phyloP scores from a whole-genome alignment of 2,888 invertebrate genomes.

The Monochamus alternatus region DNA sequence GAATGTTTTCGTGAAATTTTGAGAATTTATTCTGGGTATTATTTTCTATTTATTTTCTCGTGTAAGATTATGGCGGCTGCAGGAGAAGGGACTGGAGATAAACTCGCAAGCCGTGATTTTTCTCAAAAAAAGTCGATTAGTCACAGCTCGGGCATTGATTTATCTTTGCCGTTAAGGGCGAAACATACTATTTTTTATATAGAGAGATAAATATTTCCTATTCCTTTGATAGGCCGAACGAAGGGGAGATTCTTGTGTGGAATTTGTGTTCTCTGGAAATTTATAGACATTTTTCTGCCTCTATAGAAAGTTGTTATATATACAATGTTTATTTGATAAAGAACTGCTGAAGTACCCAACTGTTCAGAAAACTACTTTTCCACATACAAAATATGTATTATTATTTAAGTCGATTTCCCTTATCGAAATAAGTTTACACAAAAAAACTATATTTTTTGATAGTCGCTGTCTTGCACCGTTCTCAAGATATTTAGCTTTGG shows the following conservation, averaged over 20 bases:
- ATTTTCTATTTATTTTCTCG: not conserved
- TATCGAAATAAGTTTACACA: too few relatives aligned
- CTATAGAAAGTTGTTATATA: not conserved
- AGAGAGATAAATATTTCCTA: conserved; percentile 12
- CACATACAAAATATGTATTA: too few relatives aligned
- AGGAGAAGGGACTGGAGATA: not conserved
- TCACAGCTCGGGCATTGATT: conserved; percentile 7
- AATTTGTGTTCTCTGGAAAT: not conserved
- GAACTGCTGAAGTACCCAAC: not conserved
- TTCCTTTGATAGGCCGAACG: conserved; percentile 10
- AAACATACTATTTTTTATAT: conserved; percentile 10
- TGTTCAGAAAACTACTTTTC: not conserved
- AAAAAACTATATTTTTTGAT: not conserved
- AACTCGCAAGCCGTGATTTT: conserved; percentile 1
- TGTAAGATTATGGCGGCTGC: not conserved
- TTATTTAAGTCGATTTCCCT: too few relatives aligned
- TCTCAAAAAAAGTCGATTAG: conserved; percentile 13
- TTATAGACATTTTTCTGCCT: not conserved
- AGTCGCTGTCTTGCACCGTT: not conserved
- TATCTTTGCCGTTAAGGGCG: not conserved
- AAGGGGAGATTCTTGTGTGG: conserved; percentile 9
- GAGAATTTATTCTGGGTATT: not conserved
- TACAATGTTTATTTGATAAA: not conserved
- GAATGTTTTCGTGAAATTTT: too few relatives aligned
- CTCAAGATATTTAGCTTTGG: too few relatives aligned